phyloP scores from a whole-genome alignment of 1,140 invertebrate species.

The Euschistus heros region DNA sequence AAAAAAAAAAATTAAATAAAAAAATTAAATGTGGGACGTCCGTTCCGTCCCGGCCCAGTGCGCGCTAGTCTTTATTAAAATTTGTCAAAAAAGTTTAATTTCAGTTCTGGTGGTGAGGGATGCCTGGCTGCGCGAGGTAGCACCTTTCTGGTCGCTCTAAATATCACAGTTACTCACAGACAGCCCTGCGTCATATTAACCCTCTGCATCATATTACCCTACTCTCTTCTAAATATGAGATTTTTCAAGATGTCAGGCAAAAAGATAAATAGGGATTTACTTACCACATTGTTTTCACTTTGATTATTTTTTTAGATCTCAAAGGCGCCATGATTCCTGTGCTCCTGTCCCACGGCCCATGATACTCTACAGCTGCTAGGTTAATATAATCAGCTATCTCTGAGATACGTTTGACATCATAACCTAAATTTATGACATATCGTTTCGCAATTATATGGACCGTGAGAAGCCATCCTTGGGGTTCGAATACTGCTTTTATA shows the following conservation, averaged over 20 bases:
- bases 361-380: slow-evolving; percentile 85
- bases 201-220: too few relatives aligned
- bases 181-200: too few relatives aligned
- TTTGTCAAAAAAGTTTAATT: too few relatives aligned
- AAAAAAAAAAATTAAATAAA: too few relatives aligned
- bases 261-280: neutral
- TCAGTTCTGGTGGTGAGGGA: too few relatives aligned
- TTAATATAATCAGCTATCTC: slow-evolving; percentile 70
- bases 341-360: slow-evolving; percentile 66
- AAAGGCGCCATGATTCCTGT: slow-evolving; percentile 57
- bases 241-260: neutral
- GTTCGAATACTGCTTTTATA: slow-evolving; percentile 46
- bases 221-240: neutral
- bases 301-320: slow-evolving; percentile 14
- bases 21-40: too few relatives aligned
- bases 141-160: too few relatives aligned
- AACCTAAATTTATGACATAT: slow-evolving; percentile 56
- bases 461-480: slow-evolving; percentile 52
- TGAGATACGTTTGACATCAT: slow-evolving; percentile 61
- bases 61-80: too few relatives aligned
- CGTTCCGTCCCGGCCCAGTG: too few relatives aligned
- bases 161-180: too few relatives aligned
- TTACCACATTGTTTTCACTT: slow-evolving; percentile 5
- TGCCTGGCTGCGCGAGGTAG: too few relatives aligned
- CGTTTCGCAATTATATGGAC: slow-evolving; percentile 64